Evolutionary conservation across 2,113 vertebrate species (phyloP), one percentile per base, ranked within the genome.

Genomic region (Taurulus bubalis): DNA sequence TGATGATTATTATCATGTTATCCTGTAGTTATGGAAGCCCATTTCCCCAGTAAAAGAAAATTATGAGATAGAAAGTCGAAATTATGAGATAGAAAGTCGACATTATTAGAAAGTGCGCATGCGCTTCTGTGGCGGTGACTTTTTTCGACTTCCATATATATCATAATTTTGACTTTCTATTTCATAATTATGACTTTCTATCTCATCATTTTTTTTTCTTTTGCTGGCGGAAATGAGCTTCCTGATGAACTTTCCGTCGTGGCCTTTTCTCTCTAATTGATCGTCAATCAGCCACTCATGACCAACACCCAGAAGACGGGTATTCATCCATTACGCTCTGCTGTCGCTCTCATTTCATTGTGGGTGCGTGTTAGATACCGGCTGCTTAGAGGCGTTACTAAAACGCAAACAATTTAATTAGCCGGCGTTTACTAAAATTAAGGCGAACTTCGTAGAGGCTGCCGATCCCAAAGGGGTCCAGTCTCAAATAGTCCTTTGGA

Each of bases 271-370:
- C n/a, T 79, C 34, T 80, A 72, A 82, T 82, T 77, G 87, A 82
- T 64, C 45, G 58, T 38, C 53, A 83, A 85, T 74, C 85, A 79
- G 60, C 45, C 12, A n/a, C 28, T 83, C 12, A 72, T 84, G 80
- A 82, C 82, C 81, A 64, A 78, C 63, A 69, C 79, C 62, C 76
- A 22, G 77, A 38, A 71, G 71, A 79, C 83, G 79, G 80, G 87
- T 87, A 81, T 77, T 80, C 83, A 71, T 83, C 65, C 55, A 74
- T 85, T 45, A 62, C 47, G 51, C 20, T 10, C n/a, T 6, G 60
- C 22, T 32, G 22, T 20, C 30, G 3, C 80, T 80, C 82, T 88
- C 79, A 87, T 87, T 87, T 91, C 78, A 86, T 79, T 85, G 73
- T 77, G 76, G 66, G 18, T 85, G 81, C 59, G 36, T 71, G 69